A percentile compares a stretch with the other conserved stretches of the same genome.
Conservation (phyloP, 2,888 invertebrate genomes). For the Laspeyria flexula region DNA sequence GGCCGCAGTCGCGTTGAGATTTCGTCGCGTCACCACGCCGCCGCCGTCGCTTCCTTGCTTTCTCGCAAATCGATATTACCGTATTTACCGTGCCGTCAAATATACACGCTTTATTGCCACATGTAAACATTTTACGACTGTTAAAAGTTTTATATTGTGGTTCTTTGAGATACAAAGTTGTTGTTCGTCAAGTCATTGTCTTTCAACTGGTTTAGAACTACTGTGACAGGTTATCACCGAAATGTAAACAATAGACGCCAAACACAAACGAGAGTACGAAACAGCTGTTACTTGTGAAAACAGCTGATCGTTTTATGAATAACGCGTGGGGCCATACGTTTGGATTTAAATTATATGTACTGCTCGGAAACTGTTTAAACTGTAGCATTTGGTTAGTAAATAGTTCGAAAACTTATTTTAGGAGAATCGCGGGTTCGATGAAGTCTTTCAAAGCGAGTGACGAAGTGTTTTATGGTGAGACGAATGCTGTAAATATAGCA, state of each 20-base stretch:
- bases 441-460: conserved; percentile 29
- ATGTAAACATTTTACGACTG: conserved; percentile 56
- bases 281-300: conserved; percentile 58
- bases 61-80: conserved; percentile 69
- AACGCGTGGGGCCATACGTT: conserved; percentile 13
- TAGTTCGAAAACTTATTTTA: conserved; percentile 15
- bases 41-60: conserved; percentile 48
- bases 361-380: conserved; percentile 7
- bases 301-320: conserved; percentile 49
- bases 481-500: conserved; percentile 39
- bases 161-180: conserved; percentile 36
- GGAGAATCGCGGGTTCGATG: conserved; percentile 19
- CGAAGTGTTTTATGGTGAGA: conserved; percentile 34
- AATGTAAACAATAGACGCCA: conserved; percentile 58
- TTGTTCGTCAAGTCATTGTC: conserved; percentile 26
- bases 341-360: conserved; percentile 11
- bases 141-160: conserved; percentile 56
- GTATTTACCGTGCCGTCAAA: conserved; percentile 49
- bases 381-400: conserved; percentile 10
- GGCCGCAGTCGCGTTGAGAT: conserved; percentile 73
- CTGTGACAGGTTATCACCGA: conserved; percentile 42
- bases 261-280: conserved; percentile 42
- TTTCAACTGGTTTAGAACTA: conserved; percentile 23
- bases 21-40: conserved; percentile 71
- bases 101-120: conserved; percentile 55